A percentile compares a stretch with the other conserved stretches of the same genome.
Evolutionary conservation across 2,888 invertebrate species (phyloP).

Genomic region (Neoascia interrupta): DNA sequence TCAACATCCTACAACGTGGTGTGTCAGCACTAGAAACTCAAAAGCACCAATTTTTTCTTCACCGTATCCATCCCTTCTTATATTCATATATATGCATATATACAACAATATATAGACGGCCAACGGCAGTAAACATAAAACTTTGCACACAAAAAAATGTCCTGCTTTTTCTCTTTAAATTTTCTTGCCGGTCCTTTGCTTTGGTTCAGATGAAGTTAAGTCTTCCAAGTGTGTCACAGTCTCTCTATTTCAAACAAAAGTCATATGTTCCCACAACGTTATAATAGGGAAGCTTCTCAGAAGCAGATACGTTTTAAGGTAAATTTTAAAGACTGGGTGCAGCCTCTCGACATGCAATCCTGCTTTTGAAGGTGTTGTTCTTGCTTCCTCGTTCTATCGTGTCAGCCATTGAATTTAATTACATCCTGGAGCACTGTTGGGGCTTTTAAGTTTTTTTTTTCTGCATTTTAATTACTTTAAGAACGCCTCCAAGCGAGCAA

Average conservation of each 20-base stretch:
- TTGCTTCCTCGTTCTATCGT: slow-evolving; percentile 16
- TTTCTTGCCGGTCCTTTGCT: slow-evolving; percentile 27
- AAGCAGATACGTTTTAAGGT: slow-evolving; percentile 20
- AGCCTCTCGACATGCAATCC: slow-evolving; percentile 7
- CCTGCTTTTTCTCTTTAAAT: too few relatives aligned
- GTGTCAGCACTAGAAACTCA: slow-evolving; percentile 5
- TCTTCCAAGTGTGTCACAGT: slow-evolving; percentile 9
- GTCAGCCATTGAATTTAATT: slow-evolving; percentile 60
- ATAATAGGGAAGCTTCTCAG: slow-evolving; percentile 29
- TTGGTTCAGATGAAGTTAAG: neutral
- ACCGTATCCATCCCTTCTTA: too few relatives aligned
- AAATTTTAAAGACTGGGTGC: neutral
- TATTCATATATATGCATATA: too few relatives aligned
- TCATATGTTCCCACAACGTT: slow-evolving; percentile 27
- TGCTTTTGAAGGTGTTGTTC: slow-evolving; percentile 10
- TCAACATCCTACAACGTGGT: slow-evolving; percentile 17
- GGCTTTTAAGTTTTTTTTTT: neutral
- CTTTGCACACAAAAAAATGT: too few relatives aligned
- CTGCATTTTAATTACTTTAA: slow-evolving; percentile 4
- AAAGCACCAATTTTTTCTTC: slow-evolving; percentile 11
- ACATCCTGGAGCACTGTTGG: slow-evolving; percentile 17
- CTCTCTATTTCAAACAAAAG: too few relatives aligned
- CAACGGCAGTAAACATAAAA: too few relatives aligned
- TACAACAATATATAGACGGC: too few relatives aligned
- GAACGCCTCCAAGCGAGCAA: neutral